Evolutionary conservation across 30 jellyfish, hydroid and myxozoan species (phyloP).

Genomic region (Mastigias papua): DNA sequence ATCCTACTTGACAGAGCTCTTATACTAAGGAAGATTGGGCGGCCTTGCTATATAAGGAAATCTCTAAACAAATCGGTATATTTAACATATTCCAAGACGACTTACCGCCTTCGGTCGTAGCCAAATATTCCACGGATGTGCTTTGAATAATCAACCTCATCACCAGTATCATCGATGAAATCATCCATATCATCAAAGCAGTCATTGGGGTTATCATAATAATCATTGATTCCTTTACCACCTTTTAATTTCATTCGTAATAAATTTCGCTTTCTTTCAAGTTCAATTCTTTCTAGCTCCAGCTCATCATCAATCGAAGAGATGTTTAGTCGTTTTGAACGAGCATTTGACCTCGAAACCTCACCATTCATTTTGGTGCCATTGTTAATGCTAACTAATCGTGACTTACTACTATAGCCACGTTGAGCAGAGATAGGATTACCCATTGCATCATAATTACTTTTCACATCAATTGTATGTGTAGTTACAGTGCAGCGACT

Average conservation of each 20-base stretch:
- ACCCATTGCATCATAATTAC: background rate
- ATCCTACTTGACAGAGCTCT: too few species aligned
- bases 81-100: background rate
- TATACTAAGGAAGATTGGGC: too few species aligned
- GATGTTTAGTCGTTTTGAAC: conserved; percentile 13
- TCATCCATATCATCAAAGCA: conserved; percentile 83
- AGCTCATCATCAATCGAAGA: conserved; percentile 81
- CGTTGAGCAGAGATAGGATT: background rate
- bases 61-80: background rate
- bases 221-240: conserved; percentile 38
- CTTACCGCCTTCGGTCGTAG: conserved; percentile 88
- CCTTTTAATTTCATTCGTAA: conserved; percentile 69
- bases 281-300: conserved; percentile 68
- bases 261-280: conserved; percentile 80
- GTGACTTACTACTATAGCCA: background rate
- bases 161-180: conserved; percentile 90
- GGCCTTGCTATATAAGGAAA: too few species aligned
- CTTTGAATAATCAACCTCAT: conserved; percentile 71
- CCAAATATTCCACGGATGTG: conserved; percentile 88
- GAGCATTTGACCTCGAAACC: background rate
- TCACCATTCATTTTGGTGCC: background rate
- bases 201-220: conserved; percentile 74
- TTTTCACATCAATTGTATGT: conserved; percentile 32
- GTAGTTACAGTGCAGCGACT: conserved; percentile 21
- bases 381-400: background rate